phyloP scores from a whole-genome alignment of 2,888 invertebrate genomes.

The Diloba caeruleocephala region DNA sequence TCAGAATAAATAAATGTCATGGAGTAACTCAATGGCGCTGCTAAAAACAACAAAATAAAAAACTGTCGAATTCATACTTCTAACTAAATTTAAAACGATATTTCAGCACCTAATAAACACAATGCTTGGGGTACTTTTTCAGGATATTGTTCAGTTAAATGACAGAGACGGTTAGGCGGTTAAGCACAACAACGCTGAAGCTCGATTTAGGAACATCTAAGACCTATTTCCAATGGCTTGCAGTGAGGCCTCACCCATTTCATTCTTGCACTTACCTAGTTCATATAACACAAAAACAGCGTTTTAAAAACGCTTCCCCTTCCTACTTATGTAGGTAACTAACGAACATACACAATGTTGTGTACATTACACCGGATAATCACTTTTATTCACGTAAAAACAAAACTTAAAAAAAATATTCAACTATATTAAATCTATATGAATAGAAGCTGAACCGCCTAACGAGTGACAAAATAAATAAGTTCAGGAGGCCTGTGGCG shows the following conservation, averaged over 20 bases:
- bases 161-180: slow-evolving; percentile 4
- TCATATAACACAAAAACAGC: slow-evolving; percentile 46
- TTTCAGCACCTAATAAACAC: slow-evolving; percentile 3
- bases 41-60: neutral
- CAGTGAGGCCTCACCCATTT: slow-evolving; percentile 51
- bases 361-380: slow-evolving; percentile 57
- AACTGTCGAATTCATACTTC: neutral
- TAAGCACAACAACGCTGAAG: slow-evolving; percentile 30
- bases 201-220: slow-evolving; percentile 40
- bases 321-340: slow-evolving; percentile 74
- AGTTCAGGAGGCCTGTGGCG: slow-evolving; percentile 74
- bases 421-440: slow-evolving; percentile 82
- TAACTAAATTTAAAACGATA: neutral
- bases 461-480: slow-evolving; percentile 86
- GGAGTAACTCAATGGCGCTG: slow-evolving; percentile 40
- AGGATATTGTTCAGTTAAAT: slow-evolving; percentile 2
- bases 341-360: slow-evolving; percentile 60
- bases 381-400: slow-evolving; percentile 73
- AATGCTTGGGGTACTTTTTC: slow-evolving; percentile 2
- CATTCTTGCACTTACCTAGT: slow-evolving; percentile 52
- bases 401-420: slow-evolving; percentile 78
- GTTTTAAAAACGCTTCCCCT: slow-evolving; percentile 59
- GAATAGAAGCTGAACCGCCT: slow-evolving; percentile 83
- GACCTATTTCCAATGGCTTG: slow-evolving; percentile 29
- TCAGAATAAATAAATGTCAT: slow-evolving; percentile 48